Conservation (phyloP, 2,113 vertebrate species). For the Furnarius figulus region DNA sequence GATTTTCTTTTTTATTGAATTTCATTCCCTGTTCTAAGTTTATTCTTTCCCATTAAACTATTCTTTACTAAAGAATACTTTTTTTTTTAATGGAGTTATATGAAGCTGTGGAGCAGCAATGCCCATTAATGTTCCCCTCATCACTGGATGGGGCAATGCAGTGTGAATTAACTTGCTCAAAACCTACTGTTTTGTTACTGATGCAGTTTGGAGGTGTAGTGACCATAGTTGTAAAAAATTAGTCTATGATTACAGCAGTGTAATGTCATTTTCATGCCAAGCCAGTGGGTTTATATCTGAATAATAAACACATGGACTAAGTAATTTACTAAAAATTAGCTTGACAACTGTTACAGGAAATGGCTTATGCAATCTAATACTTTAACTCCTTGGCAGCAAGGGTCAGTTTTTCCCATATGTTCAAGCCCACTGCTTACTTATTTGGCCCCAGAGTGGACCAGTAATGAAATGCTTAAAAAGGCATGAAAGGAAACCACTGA, state of each 20-base stretch:
- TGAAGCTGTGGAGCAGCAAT: neutral
- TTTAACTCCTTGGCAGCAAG: constrained; percentile 40
- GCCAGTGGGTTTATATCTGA: constrained; percentile 35
- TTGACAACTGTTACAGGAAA: constrained; percentile 49
- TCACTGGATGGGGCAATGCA: neutral
- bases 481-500: neutral
- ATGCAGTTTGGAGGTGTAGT: neutral
- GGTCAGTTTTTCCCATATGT: constrained; percentile 5
- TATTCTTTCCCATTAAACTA: neutral
- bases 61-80: neutral
- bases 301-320: constrained; percentile 42
- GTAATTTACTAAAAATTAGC: constrained; percentile 58
- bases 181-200: neutral
- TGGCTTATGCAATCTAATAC: constrained; percentile 55
- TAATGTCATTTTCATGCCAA: constrained; percentile 9
- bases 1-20: neutral
- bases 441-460: neutral
- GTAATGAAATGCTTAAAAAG: neutral
- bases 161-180: neutral
- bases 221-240: neutral
- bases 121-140: neutral
- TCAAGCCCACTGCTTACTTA: neutral
- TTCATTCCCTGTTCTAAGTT: neutral
- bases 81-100: neutral
- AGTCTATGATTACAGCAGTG: neutral